A percentile compares a stretch with the other conserved stretches of the same genome.
Conservation (phyloP, 2,888 invertebrate genomes). For the Heliconius hortense region DNA sequence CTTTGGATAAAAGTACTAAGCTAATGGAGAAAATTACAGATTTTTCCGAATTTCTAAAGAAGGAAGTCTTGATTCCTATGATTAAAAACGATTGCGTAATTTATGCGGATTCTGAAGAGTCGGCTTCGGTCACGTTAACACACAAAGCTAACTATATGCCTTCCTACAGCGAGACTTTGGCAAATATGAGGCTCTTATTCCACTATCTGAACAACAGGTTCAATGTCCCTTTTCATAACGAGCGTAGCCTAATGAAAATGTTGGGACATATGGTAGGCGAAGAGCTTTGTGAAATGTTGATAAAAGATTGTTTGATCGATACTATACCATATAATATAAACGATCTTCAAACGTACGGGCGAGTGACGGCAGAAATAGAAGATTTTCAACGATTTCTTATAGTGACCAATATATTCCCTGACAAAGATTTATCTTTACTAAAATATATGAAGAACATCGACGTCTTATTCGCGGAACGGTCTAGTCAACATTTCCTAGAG, state of each 20-base stretch:
- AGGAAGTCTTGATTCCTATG: conserved; percentile 81
- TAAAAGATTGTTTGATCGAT: conserved; percentile 87
- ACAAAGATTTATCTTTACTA: conserved; percentile 80
- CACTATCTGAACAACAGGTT: conserved; percentile 82
- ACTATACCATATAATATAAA: conserved; percentile 89
- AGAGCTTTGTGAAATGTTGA: conserved; percentile 84
- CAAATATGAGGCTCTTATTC: conserved; percentile 81
- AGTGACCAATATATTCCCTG: conserved; percentile 81
- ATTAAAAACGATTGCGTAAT: conserved; percentile 76
- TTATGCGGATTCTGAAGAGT: conserved; percentile 61
- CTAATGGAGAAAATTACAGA: conserved; percentile 73
- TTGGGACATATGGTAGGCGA: conserved; percentile 80
- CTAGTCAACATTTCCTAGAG: conserved; percentile 86
- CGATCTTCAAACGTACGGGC: conserved; percentile 85
- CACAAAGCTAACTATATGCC: conserved; percentile 70
- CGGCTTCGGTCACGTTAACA: conserved; percentile 62
- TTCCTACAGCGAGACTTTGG: conserved; percentile 78
- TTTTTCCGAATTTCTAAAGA: conserved; percentile 82
- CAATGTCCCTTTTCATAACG: conserved; percentile 66
- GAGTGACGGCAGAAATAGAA: conserved; percentile 84
- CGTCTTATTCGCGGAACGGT: conserved; percentile 88
- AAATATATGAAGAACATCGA: conserved; percentile 89
- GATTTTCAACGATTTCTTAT: conserved; percentile 85
- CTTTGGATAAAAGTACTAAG: conserved; percentile 69
- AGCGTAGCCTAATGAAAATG: conserved; percentile 76